Base-by-base conservation (phyloP, 1,140 invertebrate genomes). In the Anadara kagoshimensis region DNA sequence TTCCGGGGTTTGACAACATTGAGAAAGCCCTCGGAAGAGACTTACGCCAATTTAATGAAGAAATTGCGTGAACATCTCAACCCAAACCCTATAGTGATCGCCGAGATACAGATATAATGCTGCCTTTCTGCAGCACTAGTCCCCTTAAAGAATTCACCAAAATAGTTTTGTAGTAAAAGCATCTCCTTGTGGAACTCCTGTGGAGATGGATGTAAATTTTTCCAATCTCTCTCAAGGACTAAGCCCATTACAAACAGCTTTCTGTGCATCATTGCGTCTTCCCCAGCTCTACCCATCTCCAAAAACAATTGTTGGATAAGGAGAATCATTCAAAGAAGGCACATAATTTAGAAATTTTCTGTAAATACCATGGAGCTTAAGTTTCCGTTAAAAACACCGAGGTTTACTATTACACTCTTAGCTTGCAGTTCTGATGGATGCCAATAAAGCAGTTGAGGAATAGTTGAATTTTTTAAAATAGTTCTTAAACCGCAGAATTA, bases 31-130 rank as follows among this genome's bases (percentile, higher is more conserved):
- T 56, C 61, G 18, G 49, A 63, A 43, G 51, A 63, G 36, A 20
- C 58, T 14, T 75, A 57, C 5, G n/a, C n/a, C n/a, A 24, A n/a
- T 51, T 71, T 36, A 36, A 36, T 36, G 2, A 36, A 36, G 29
- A 36, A 36, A 36, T 36, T 36, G 8, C 16, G 51, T 47, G 54
- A 41, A 72, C 75, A 61, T 45, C 57, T 66, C 22, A 41, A 18
- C 22, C 67, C 63, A 16, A 67, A 75, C 18, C 73, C 76, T 5
- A n/a, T n/a, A n/a, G 65, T 75, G 10, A 78, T 78, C 51, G 70
- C 70, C 8, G 70, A 75, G n/a, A n/a, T n/a, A n/a, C n/a, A n/a
- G n/a, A n/a, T n/a, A n/a, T n/a, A n/a, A n/a, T n/a, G n/a, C n/a
- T n/a, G n/a, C 29, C 47, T 49, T 0, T 49, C 20, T 49, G 47